phyloP scores from a whole-genome alignment of 2,113 vertebrate genomes.

The Gavia stellata region DNA sequence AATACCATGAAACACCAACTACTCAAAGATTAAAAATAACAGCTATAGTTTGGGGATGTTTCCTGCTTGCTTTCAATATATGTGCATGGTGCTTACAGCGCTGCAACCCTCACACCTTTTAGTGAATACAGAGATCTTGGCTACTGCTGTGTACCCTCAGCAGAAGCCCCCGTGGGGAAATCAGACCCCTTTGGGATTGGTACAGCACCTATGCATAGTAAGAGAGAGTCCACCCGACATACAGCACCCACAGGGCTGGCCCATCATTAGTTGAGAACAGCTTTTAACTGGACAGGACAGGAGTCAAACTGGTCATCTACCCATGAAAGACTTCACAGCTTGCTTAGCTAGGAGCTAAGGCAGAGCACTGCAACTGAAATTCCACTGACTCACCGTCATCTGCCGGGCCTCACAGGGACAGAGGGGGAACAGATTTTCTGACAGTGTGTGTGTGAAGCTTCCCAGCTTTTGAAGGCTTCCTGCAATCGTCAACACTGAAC shows the following conservation, averaged over 20 bases:
- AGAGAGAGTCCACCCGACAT: background rate
- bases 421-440: background rate
- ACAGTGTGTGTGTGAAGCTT: background rate
- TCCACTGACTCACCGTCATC: background rate
- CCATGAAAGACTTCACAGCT: background rate
- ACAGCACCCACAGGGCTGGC: background rate
- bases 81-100: rapidly evolving
- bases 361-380: background rate
- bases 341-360: background rate
- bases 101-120: background rate
- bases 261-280: background rate
- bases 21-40: background rate
- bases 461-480: background rate
- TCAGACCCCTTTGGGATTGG: no score
- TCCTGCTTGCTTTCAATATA: background rate
- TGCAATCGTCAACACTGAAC: background rate
- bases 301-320: background rate
- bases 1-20: background rate
- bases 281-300: background rate
- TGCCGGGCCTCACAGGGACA: background rate
- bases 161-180: background rate
- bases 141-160: background rate
- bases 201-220: rapidly evolving
- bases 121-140: background rate
- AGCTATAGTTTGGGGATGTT: background rate